These are phyloP conservation scores for Cygnus olor DNA, from an alignment of 2,797 vertebrate species.

Conservation along the genomic window DNA sequence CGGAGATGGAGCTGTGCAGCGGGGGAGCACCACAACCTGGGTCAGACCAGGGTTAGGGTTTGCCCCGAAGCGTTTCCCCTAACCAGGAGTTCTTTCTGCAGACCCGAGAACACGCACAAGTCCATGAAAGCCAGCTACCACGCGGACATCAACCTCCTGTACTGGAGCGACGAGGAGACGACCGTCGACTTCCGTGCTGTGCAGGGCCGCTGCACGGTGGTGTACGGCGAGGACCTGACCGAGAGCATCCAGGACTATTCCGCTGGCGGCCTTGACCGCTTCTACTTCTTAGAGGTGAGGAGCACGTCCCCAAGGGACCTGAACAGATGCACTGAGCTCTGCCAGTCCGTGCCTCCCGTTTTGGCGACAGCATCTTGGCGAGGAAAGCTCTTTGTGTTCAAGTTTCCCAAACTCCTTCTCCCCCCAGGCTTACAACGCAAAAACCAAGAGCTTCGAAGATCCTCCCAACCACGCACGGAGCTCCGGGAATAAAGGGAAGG, in stretches of 20 bases:
- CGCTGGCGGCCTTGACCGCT: constrained; percentile 85
- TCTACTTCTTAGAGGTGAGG: constrained; percentile 95
- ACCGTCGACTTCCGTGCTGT: constrained; percentile 85
- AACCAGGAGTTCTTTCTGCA: constrained; percentile 21
- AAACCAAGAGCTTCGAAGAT: constrained; percentile 92
- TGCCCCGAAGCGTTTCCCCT: background rate
- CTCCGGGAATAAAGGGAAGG: constrained; percentile 89
- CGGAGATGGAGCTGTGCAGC: background rate
- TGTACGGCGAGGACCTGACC: constrained; percentile 91
- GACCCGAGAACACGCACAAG: constrained; percentile 96
- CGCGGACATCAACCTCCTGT: constrained; percentile 93
- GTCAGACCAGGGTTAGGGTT: background rate
- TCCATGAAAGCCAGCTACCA: constrained; percentile 91
- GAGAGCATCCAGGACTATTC: constrained; percentile 90
- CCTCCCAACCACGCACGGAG: constrained; percentile 96
- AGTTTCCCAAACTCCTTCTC: background rate
- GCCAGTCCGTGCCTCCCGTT: accelerated
- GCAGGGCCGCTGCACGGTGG: constrained; percentile 89
- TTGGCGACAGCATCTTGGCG: accelerated
- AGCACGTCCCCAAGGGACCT: background rate
- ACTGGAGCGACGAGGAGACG: constrained; percentile 95
- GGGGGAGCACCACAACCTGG: background rate
- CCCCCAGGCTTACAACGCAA: constrained; percentile 91
- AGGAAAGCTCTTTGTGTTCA: background rate
- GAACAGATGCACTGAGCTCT: background rate